A percentile compares a stretch with the other conserved stretches of the same genome.
phyloP scores from a whole-genome alignment of 2,888 invertebrate genomes.

The Tachina lurida region DNA sequence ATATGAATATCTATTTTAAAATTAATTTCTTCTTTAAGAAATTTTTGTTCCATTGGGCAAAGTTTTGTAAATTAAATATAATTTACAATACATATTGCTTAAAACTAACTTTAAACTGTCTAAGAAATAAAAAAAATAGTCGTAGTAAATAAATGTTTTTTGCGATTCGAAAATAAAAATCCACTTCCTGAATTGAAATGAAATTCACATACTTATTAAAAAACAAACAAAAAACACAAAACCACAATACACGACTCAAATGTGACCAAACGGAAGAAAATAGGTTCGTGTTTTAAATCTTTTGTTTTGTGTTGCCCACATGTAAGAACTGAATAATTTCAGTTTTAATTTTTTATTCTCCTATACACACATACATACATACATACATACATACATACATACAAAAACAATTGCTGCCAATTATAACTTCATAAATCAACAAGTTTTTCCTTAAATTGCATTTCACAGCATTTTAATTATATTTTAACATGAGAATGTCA shows the following conservation, averaged over 20 bases:
- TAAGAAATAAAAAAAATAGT: too few relatives aligned
- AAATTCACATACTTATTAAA: background rate
- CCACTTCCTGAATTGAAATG: background rate
- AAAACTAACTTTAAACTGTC: too few relatives aligned
- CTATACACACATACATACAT: background rate
- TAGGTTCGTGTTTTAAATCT: background rate
- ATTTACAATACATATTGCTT: too few relatives aligned
- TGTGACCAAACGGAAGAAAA: background rate
- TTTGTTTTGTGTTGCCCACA: background rate
- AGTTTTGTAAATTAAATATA: too few relatives aligned
- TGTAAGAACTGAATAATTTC: background rate
- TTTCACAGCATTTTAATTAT: slow-evolving; percentile 31
- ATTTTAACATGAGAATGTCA: slow-evolving; percentile 41
- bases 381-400: background rate
- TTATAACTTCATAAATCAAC: slow-evolving; percentile 23
- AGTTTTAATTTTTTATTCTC: background rate
- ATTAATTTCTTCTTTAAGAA: too few relatives aligned
- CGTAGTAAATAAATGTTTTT: background rate
- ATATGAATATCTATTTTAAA: too few relatives aligned
- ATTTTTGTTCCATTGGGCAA: too few relatives aligned
- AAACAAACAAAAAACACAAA: background rate
- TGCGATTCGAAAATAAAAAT: background rate
- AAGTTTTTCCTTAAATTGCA: slow-evolving; percentile 28
- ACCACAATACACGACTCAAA: background rate
- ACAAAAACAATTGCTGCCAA: background rate